Evolutionary conservation across 2,113 vertebrate genomes (phyloP), one percentile per base, ranked within the genome.

Genomic region (Sceloporus tristichus): DNA sequence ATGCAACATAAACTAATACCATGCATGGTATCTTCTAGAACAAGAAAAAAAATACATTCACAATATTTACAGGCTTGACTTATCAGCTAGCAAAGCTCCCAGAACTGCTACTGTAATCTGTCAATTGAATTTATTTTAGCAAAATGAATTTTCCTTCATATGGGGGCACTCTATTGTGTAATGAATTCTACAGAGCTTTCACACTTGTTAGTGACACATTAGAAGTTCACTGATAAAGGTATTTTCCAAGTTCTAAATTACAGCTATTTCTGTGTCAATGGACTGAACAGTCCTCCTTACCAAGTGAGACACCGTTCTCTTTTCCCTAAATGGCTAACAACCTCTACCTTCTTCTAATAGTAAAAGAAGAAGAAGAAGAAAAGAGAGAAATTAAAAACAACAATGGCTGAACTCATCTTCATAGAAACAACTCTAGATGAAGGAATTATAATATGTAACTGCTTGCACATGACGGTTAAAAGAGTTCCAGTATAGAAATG

Each of bases 1-100:
- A 93, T 91, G 93, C 85, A 94, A 88, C 87, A 79, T 93, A 92
- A 97, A 92, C 92, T 89, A 94, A 94, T 94, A 85, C 83, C 88
- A 89, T 94, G 91, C 92, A 94, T 91, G 93, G 91, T 88, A 83
- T 94, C 88, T 92, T 93, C 84, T 87, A 91, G 92, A 92, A 88
- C 86, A 92, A 91, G 91, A 91, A 92, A 89, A n/a, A 91, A 91
- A 91, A 14, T 62, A 62, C 14, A 65, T 85, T 92, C 91, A 81
- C 89, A 91, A 34, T 87, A 89, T 65, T 90, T 90, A 85, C 79
- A 88, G 84, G 91, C 89, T 91, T 91, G 91, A 78, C 86, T 89
- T 86, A 89, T 56, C 88, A 91, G 53, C 79, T 78, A 90, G 85
- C 84, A 76, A 82, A 75, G 79, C 86, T 62, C 70, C 56, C 8